Base-by-base conservation (phyloP, 2,113 vertebrate species). In the Panthera tigris region DNA sequence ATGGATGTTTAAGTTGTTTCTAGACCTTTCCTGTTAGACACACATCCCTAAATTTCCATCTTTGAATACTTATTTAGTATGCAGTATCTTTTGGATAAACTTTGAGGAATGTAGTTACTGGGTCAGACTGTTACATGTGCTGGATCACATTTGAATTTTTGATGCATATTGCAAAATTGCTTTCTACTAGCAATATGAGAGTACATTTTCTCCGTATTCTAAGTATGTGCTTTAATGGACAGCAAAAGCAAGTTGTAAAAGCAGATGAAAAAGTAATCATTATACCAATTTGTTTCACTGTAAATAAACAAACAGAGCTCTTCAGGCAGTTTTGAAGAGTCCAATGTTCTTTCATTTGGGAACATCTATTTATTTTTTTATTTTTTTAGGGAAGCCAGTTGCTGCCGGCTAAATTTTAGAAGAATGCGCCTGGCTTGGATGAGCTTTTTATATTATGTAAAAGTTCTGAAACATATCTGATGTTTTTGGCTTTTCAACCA, bases 371-470 rank as follows among this genome's bases (percentile, higher is more conserved):
- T 41, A 12, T 41, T 41, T 25, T 41, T 23, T 39, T 73, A 11
- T 31, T 45, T 23, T 66, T 89, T 73, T 45, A 45, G 52, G 29
- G 31, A 73, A 81, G 23, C 10, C 68, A 87, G 3, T 78, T 76
- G n/a, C 57, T 66, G 48, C 45, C 91, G 80, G 73, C n/a, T 94
- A 55, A 73, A 48, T 94, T 94, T 78, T 69, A 41, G 81, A 96
- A 79, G 52, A 65, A 12, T 39, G 36, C 39, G 55, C 36, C 73
- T 81, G 55, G n/a, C 16, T 91, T 66, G 31, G 74, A 63, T 68
- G 81, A 12, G 12, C 41, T 36, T 85, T 57, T 33, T 85, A 36
- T 85, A 65, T 66, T 68, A 68, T 39, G 0, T 55, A 25, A 39
- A 36, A 74, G 19, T 91, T 81, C 45, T 33, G 4, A 87, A 68